These are phyloP conservation scores for Bradypodion ventrale DNA, from an alignment of 2,797 vertebrate genomes.

Conservation along the genomic window DNA sequence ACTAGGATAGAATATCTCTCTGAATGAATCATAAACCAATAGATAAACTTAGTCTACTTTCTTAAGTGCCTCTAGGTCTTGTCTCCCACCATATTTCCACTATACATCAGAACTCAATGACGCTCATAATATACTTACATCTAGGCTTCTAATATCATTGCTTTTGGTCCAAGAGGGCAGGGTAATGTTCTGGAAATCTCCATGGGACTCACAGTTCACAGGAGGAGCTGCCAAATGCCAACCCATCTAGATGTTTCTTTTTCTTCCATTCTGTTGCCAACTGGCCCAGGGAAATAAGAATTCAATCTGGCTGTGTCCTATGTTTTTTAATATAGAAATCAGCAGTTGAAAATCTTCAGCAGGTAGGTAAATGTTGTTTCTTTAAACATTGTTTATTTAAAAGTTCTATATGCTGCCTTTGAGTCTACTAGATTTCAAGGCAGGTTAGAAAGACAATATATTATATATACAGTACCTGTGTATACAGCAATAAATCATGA, in stretches of 20 bases:
- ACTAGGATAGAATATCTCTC: neutral
- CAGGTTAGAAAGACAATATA: neutral
- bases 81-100: neutral
- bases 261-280: neutral
- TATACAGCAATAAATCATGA: neutral
- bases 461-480: no score
- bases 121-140: neutral
- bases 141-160: neutral
- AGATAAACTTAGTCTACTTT: neutral
- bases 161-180: neutral
- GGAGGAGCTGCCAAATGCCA: neutral
- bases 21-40: neutral
- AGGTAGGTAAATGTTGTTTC: neutral
- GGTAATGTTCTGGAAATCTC: neutral
- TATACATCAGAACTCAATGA: neutral
- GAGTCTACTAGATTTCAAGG: neutral
- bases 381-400: neutral
- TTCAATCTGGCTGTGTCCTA: neutral
- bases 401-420: neutral
- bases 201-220: neutral
- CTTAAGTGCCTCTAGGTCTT: neutral
- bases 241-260: neutral
- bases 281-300: neutral
- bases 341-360: neutral
- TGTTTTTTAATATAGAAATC: neutral